Conservation (phyloP, 2,113 vertebrate species). For the Symphodus melops region DNA sequence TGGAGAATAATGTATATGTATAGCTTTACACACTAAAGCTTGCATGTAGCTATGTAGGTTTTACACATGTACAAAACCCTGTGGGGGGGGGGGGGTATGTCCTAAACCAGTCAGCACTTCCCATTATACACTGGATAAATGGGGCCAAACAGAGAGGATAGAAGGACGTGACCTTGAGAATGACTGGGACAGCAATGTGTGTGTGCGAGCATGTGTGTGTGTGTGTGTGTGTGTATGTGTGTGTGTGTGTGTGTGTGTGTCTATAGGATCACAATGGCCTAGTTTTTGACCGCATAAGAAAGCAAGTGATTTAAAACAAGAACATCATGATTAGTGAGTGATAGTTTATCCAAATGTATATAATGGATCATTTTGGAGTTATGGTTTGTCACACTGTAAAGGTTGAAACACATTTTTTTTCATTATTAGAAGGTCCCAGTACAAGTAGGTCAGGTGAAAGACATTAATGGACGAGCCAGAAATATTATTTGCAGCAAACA, state of each 20-base stretch:
- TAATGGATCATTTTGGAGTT: too few species aligned
- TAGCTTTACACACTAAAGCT: slow-evolving; percentile 19
- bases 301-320: not conserved
- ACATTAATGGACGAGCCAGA: not conserved
- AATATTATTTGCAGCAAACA: not conserved
- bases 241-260: not conserved
- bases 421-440: not conserved
- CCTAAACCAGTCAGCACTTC: slow-evolving; percentile 72
- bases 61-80: slow-evolving; percentile 29
- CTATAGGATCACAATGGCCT: slow-evolving; percentile 34
- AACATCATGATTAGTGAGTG: not conserved
- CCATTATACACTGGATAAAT: slow-evolving; percentile 69
- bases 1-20: not conserved
- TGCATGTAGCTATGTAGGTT: slow-evolving; percentile 24
- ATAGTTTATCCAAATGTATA: too few species aligned
- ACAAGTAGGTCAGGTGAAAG: slow-evolving; percentile 14
- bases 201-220: slow-evolving; percentile 21
- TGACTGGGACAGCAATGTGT: slow-evolving; percentile 44
- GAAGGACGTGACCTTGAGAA: slow-evolving; percentile 69
- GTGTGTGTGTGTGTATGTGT: slow-evolving; percentile 9
- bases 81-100: slow-evolving; percentile 7
- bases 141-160: slow-evolving; percentile 61
- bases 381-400: too few species aligned
- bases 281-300: slow-evolving; percentile 23
- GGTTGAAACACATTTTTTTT: not conserved